These are phyloP conservation scores for Uloborus diversus DNA, from an alignment of 1,140 invertebrate species.

Conservation along the genomic window DNA sequence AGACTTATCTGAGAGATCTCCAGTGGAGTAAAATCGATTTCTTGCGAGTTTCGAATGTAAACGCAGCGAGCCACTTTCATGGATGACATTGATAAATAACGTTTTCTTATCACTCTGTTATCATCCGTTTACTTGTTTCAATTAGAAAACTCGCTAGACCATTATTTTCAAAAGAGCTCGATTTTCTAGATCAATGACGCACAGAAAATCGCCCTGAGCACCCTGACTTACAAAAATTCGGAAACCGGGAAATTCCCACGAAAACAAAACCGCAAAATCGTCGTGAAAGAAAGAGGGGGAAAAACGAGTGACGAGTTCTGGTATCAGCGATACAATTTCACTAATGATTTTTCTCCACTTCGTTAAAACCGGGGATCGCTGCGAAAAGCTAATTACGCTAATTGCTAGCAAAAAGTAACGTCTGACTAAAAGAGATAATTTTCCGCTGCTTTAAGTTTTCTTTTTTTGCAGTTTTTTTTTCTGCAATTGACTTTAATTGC, in stretches of 20 bases:
- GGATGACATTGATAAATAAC: too few species aligned
- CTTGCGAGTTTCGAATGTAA: too few species aligned
- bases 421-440: conserved; percentile 56
- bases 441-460: conserved; percentile 14
- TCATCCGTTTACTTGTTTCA: too few species aligned
- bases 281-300: conserved; percentile 10
- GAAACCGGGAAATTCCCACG: neutral
- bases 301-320: conserved; percentile 22
- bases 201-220: neutral
- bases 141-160: too few species aligned
- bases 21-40: too few species aligned
- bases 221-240: too few species aligned
- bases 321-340: conserved; percentile 56
- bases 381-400: conserved; percentile 55
- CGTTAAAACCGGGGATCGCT: conserved; percentile 43
- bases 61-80: too few species aligned
- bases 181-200: conserved; percentile 1
- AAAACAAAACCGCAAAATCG: conserved; percentile 46
- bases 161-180: too few species aligned
- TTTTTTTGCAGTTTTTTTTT: too few species aligned
- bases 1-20: too few species aligned
- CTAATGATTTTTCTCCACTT: conserved; percentile 56
- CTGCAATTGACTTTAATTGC: conserved; percentile 50
- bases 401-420: conserved; percentile 55
- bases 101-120: too few species aligned